Conservation (phyloP, 2,888 invertebrate species). For the Tenthredo mesomela region DNA sequence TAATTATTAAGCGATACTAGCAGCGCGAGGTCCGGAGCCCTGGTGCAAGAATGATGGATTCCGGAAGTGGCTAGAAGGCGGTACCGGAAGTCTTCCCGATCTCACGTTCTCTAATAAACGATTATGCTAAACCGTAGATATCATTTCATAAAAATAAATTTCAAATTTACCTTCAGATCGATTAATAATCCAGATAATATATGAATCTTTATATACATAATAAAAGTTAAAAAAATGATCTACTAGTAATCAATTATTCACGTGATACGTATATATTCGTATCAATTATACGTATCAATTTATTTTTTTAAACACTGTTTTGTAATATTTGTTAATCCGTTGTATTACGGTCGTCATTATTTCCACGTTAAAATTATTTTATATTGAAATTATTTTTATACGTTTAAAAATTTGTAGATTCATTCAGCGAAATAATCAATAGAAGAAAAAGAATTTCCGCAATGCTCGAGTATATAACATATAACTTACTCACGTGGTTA, state of each 20-base stretch:
- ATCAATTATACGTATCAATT: too few species aligned
- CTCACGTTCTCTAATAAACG: slow-evolving; percentile 15
- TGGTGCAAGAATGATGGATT: slow-evolving; percentile 36
- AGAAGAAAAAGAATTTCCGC: background rate
- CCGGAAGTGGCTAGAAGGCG: slow-evolving; percentile 40
- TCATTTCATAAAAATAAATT: background rate
- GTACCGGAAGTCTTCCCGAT: slow-evolving; percentile 47
- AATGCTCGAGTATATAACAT: background rate
- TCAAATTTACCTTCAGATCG: background rate
- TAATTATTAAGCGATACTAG: slow-evolving; percentile 39
- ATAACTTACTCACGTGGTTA: background rate
- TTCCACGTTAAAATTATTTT: background rate
- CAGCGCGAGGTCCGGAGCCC: background rate
- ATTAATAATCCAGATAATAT: too few species aligned
- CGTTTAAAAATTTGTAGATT: background rate
- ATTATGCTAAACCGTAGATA: slow-evolving; percentile 23
- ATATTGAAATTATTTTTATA: background rate
- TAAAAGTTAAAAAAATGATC: too few species aligned
- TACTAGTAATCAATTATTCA: too few species aligned
- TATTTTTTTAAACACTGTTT: background rate
- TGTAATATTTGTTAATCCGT: background rate
- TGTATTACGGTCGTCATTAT: background rate
- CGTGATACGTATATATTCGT: too few species aligned
- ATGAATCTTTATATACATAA: background rate
- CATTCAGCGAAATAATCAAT: background rate